Evolutionary conservation across 2,797 vertebrate genomes (phyloP).

Genomic region (Acanthurus tractus): DNA sequence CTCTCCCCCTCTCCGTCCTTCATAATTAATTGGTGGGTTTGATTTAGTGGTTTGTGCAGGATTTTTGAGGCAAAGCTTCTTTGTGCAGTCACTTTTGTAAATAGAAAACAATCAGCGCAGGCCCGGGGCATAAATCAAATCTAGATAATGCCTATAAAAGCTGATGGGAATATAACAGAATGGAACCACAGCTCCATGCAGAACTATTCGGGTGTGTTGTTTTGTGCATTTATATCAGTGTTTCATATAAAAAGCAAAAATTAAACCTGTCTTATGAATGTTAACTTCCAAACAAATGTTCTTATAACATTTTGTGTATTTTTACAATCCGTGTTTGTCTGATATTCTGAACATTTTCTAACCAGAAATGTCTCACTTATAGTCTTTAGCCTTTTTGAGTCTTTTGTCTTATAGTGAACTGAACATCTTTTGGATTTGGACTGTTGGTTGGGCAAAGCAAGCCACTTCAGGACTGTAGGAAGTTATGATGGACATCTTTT

Average conservation of each 20-base stretch:
- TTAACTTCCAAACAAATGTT: no score
- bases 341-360: not conserved
- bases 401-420: not conserved
- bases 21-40: conserved; percentile 72
- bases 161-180: conserved; percentile 19
- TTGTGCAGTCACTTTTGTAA: conserved; percentile 68
- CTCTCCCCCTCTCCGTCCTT: conserved; percentile 6
- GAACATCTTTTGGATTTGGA: not conserved
- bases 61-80: conserved; percentile 65
- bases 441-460: not conserved
- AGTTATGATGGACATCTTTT: not conserved
- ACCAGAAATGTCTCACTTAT: not conserved
- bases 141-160: conserved; percentile 60
- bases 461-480: not conserved
- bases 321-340: not conserved
- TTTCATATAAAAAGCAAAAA: not conserved
- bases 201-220: not conserved
- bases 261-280: no score
- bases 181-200: conserved; percentile 11
- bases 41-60: conserved; percentile 59
- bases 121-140: conserved; percentile 62
- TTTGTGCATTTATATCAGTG: not conserved
- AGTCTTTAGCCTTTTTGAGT: no score
- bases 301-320: no score
- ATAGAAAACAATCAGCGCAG: conserved; percentile 67